These are phyloP conservation scores for Geodia barretti DNA, from an alignment of 37 sponge, comb jelly and placozoan species.

Conservation along the genomic window DNA sequence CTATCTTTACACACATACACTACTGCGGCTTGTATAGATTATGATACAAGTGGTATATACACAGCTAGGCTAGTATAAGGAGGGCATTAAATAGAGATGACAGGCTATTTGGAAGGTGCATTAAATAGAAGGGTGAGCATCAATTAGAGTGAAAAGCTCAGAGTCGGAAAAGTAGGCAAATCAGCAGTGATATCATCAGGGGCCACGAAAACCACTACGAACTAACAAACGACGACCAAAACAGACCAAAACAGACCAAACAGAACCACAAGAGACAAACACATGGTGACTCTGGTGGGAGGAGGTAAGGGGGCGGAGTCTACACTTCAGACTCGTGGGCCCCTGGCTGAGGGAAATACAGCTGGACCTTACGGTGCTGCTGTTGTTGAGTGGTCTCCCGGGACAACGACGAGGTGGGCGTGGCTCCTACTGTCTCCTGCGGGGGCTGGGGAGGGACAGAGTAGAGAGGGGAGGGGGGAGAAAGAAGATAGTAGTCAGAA, in stretches of 20 bases:
- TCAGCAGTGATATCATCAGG: not conserved
- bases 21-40: too few relatives aligned
- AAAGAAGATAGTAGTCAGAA: not conserved
- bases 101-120: too few relatives aligned
- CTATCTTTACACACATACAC: too few relatives aligned
- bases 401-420: not conserved
- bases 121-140: conserved; percentile 16
- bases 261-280: not conserved
- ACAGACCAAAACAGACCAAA: not conserved
- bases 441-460: conserved; percentile 24
- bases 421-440: conserved; percentile 2
- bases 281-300: not conserved
- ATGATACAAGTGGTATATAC: not conserved
- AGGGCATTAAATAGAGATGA: not conserved
- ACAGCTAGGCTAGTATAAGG: not conserved
- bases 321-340: conserved; percentile 28
- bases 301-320: not conserved
- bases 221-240: not conserved
- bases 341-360: not conserved
- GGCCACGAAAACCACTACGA: not conserved
- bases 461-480: conserved; percentile 7
- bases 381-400: not conserved
- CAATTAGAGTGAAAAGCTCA: not conserved
- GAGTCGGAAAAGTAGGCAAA: not conserved
- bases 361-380: conserved; percentile 5